Conservation (phyloP, 1,140 invertebrate species). For the Oedothorax gibbosus region DNA sequence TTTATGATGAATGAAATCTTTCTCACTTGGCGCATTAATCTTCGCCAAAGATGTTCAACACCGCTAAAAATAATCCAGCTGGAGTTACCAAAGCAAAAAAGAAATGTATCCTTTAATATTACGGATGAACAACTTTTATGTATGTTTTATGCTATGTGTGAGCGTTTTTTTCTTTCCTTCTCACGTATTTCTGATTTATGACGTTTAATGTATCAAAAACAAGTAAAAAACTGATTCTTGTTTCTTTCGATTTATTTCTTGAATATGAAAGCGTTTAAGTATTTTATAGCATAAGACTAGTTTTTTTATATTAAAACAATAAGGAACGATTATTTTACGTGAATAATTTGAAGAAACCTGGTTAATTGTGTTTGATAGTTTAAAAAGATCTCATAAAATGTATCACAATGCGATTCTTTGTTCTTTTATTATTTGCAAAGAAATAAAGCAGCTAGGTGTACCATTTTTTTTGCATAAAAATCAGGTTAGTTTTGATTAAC, state of each 20-base stretch:
- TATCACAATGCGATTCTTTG: too few species aligned
- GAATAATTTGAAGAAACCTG: too few species aligned
- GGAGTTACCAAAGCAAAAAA: not conserved
- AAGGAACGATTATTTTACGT: too few species aligned
- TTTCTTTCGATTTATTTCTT: constrained; percentile 22
- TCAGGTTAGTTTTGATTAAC: too few species aligned
- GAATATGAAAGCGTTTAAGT: not conserved
- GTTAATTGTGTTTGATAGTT: too few species aligned
- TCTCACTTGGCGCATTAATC: constrained; percentile 38
- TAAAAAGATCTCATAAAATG: too few species aligned
- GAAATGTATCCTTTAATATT: constrained; percentile 1
- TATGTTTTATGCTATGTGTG: constrained; percentile 28
- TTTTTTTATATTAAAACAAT: too few species aligned
- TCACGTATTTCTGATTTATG: constrained; percentile 9
- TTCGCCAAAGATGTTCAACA: constrained; percentile 28
- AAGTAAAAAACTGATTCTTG: constrained; percentile 1
- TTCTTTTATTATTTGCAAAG: too few species aligned
- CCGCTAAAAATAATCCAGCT: constrained; percentile 26
- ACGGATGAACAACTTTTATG: constrained; percentile 33
- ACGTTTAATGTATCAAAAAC: not conserved
- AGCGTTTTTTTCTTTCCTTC: not conserved
- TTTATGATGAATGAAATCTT: constrained; percentile 27
- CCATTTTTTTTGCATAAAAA: too few species aligned
- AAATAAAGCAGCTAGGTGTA: too few species aligned
- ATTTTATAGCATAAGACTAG: too few species aligned